Base-by-base conservation (phyloP, 2,888 invertebrate genomes). In the Drosophila villosipedis region DNA sequence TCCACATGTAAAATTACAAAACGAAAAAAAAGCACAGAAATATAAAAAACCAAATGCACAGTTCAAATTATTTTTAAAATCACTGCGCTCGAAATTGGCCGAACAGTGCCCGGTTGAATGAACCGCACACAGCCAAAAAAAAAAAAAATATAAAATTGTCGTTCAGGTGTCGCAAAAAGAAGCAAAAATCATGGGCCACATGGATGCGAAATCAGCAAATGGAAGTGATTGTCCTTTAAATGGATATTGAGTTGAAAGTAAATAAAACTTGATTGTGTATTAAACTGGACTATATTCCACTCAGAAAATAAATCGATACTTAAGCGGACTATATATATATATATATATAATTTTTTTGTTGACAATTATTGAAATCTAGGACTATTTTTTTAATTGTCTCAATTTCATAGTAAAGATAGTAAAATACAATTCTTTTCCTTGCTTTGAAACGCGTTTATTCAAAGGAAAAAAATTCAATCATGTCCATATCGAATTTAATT, bases 21-120 rank as follows among this genome's bases (percentile, higher is more conserved):
- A 58, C 64, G 58, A 50, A 64, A 66, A 65, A 72, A 33, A 37
- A 14, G 6, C 35, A 28, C 39, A 52, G 22, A 16, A 47, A 49
- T 47, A 39, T 12, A 41, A 16, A 35, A 31, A 54, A 63, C 22
- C 19, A 54, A 61, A 62, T 69, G 53, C 25, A 71, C 64, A 62
- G 63, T 72, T 59, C 25, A 71, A 76, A 71, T 78, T 80, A 80
- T 80, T 80, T 78, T 78, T 80, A 80, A 80, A 76, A 63, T 72
- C 76, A 68, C 35, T 60, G 55, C 53, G 57, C 33, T 19, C 55
- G 49, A 22, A 50, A 78, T 68, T 78, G 67, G 64, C 62, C 61
- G 49, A 73, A 35, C n/a, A 31, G 55, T 60, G 60, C 12, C 62
- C 73, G 63, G 78, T 78, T 78, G 73, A 78, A 80, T 68, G 73